Percentiles rank a stretch among this genome's conserved stretches.
These are phyloP conservation scores for Morpho deidamia DNA, from an alignment of 2,888 invertebrate species.

Conservation along the genomic window DNA sequence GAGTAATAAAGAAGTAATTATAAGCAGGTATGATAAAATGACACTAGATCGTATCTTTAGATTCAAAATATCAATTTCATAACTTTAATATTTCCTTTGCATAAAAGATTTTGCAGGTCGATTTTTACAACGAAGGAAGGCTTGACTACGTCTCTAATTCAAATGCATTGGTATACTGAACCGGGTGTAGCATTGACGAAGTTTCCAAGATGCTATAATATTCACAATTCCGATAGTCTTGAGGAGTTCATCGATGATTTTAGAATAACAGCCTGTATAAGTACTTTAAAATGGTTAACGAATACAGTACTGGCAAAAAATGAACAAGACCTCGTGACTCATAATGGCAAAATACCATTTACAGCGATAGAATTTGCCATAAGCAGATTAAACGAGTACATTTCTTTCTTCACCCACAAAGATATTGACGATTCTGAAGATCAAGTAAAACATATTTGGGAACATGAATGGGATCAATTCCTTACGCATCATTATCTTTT, in stretches of 20 bases:
- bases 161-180: slow-evolving; percentile 92
- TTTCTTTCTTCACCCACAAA: slow-evolving; percentile 85
- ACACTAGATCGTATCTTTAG: not conserved
- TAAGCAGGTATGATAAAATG: slow-evolving; percentile 61
- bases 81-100: not conserved
- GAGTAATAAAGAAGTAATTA: slow-evolving; percentile 70
- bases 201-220: slow-evolving; percentile 92
- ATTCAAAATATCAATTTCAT: not conserved
- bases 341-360: slow-evolving; percentile 84
- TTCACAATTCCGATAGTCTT: slow-evolving; percentile 89
- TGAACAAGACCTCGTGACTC: slow-evolving; percentile 73
- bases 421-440: slow-evolving; percentile 88
- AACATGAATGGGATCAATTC: slow-evolving; percentile 94
- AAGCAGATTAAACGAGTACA: slow-evolving; percentile 85
- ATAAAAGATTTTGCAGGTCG: slow-evolving; percentile 87
- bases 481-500: slow-evolving; percentile 82
- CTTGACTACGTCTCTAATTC: slow-evolving; percentile 85
- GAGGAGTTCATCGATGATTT: slow-evolving; percentile 93
- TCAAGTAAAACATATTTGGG: slow-evolving; percentile 81
- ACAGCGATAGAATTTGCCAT: slow-evolving; percentile 89
- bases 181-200: slow-evolving; percentile 87
- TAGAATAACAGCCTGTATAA: slow-evolving; percentile 91
- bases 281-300: slow-evolving; percentile 88
- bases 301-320: slow-evolving; percentile 75
- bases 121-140: slow-evolving; percentile 96